A percentile compares a stretch with the other conserved stretches of the same genome.
Conservation (phyloP, 2,888 invertebrate genomes). For the Auanema sp. region DNA sequence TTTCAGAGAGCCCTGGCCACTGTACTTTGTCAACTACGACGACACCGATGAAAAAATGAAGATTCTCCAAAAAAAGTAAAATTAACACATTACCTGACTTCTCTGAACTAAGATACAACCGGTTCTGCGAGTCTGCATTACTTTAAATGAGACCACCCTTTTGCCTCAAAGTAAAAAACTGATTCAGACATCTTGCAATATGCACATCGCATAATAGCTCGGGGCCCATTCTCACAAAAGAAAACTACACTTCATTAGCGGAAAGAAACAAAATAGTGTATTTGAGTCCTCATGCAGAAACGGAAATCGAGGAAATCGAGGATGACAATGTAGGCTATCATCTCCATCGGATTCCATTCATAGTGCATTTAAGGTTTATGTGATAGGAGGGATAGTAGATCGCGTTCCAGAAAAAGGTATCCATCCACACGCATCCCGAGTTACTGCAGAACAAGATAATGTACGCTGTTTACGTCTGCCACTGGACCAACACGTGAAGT, state of each 20-base stretch:
- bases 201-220: slow-evolving; percentile 3
- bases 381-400: slow-evolving; percentile 63
- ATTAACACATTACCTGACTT: neutral
- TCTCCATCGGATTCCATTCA: too few relatives aligned
- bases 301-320: slow-evolving; percentile 40
- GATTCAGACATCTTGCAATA: slow-evolving; percentile 21
- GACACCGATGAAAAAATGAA: slow-evolving; percentile 4
- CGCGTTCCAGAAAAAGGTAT: slow-evolving; percentile 51
- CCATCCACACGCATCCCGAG: slow-evolving; percentile 43
- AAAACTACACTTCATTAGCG: slow-evolving; percentile 39
- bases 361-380: slow-evolving; percentile 30
- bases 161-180: neutral
- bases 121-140: too few relatives aligned
- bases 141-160: too few relatives aligned
- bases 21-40: slow-evolving; percentile 52
- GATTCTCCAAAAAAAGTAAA: slow-evolving; percentile 8
- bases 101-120: neutral
- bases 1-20: slow-evolving; percentile 46
- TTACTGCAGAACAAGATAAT: slow-evolving; percentile 44
- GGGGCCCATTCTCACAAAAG: slow-evolving; percentile 15
- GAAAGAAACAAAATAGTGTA: slow-evolving; percentile 33
- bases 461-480: slow-evolving; percentile 43
- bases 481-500: slow-evolving; percentile 30
- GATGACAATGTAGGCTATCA: slow-evolving; percentile 24
- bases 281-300: slow-evolving; percentile 56